Base-by-base conservation (phyloP, 2,888 invertebrate genomes). In the Drosophila paranaensis region DNA sequence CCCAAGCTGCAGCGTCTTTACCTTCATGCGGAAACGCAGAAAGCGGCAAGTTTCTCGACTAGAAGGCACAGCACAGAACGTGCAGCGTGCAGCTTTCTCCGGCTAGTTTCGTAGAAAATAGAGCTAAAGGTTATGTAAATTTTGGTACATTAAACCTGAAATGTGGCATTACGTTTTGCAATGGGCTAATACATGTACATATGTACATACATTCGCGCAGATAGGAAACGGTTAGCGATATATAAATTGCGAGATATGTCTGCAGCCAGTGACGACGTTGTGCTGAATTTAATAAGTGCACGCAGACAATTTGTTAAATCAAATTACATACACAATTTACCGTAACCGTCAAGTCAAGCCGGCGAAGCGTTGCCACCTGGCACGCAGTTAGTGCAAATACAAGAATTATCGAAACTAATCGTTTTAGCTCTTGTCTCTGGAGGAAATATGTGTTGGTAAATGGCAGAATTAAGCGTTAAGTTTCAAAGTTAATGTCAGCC, bases 241-340 rank as follows among this genome's bases (percentile, higher is more conserved):
- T 67, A 53, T 48, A 72, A 74, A 85, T 88, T 79, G 77, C 86
- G 69, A 86, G 82, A 76, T 81, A 60, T 54, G 62, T 45, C 60
- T 55, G 58, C 46, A 64, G 9, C 11, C 27, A 9, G 48, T 30
- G 13, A 37, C 43, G 51, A 55, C 54, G 30, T 40, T 62, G 63
- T 61, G 30, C 61, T 70, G 63, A 64, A 73, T 68, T 88, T 71
- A 76, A 76, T 74, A 86, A 83, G 68, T 83, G 88, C 81, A 83
- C 60, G 66, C 86, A 65, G 78, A 81, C 88, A 83, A 86, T 87
- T 86, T 90, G 90, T 89, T 48, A 84, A 90, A 81, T 90, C 79
- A 77, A 90, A 87, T 89, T 89, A 83, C 71, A 45, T 39, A 73
- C 75, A 88, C 86, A 79, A 85, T 75, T 82, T 73, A 84, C 70